These are phyloP conservation scores for Berghia stephanieae DNA, from an alignment of 1,140 invertebrate species.

Conservation along the genomic window DNA sequence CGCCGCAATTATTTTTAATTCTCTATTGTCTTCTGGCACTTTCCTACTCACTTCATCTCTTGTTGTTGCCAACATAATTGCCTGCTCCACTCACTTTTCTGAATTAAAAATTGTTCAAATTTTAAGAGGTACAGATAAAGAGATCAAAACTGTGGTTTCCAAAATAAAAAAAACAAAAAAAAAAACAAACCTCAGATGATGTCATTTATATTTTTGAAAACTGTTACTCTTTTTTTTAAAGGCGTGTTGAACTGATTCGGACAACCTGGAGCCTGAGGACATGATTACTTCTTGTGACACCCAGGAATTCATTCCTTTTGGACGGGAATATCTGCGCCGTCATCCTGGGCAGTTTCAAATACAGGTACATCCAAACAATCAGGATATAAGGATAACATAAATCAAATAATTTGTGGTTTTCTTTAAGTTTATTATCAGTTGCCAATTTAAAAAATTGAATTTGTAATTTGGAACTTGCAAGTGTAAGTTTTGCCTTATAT, in stretches of 20 bases:
- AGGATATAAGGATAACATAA: no score
- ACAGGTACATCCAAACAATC: conserved; percentile 48
- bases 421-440: no score
- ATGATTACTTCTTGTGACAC: conserved; percentile 67
- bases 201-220: neutral
- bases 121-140: no score
- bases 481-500: no score
- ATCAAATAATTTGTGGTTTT: no score
- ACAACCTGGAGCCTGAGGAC: conserved; percentile 64
- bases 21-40: no score
- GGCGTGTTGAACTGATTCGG: neutral
- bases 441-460: no score
- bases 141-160: neutral
- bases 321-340: conserved; percentile 79
- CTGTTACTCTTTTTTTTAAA: neutral
- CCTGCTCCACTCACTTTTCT: no score
- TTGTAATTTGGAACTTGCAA: no score
- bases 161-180: neutral
- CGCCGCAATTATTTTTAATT: no score
- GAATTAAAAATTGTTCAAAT: neutral
- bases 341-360: conserved; percentile 77
- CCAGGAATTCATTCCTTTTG: conserved; percentile 89
- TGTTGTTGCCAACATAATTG: no score
- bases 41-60: no score
- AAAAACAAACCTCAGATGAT: neutral